phyloP scores from a whole-genome alignment of 2,888 invertebrate species.

The Lasioglossum pauxillum region DNA sequence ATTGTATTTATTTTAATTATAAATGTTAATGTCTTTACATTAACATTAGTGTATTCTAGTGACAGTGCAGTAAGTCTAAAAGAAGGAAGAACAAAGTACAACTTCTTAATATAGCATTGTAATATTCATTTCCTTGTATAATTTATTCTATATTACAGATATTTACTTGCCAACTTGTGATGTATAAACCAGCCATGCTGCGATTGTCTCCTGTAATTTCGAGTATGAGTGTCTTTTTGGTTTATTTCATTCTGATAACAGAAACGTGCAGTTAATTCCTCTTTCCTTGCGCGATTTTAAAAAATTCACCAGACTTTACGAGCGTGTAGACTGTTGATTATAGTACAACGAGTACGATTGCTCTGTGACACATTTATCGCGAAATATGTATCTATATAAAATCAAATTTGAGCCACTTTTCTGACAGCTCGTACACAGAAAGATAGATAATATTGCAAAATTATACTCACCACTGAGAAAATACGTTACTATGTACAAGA shows the following conservation, averaged over 20 bases:
- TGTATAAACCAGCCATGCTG: not conserved
- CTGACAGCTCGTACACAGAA: not conserved
- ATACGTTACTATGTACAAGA: not conserved
- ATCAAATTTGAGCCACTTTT: not conserved
- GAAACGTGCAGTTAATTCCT: constrained; percentile 2
- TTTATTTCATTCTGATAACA: constrained; percentile 10
- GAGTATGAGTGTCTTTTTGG: not conserved
- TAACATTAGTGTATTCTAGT: not conserved
- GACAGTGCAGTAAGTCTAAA: not conserved
- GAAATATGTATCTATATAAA: not conserved
- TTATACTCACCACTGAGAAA: not conserved
- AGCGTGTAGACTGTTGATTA: not conserved
- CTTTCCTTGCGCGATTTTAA: not conserved
- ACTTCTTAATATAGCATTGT: not conserved
- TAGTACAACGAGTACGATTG: not conserved
- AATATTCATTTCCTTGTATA: no score
- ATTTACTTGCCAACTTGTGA: not conserved
- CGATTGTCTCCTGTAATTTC: not conserved
- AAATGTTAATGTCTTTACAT: not conserved
- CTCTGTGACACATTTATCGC: not conserved
- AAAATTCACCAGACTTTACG: not conserved
- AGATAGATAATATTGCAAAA: not conserved
- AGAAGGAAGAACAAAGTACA: not conserved
- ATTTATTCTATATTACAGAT: not conserved
- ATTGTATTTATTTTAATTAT: not conserved